Evolutionary conservation across 2,113 vertebrate species (phyloP), one percentile per base, ranked within the genome.

Genomic region (Asarcornis scutulata): DNA sequence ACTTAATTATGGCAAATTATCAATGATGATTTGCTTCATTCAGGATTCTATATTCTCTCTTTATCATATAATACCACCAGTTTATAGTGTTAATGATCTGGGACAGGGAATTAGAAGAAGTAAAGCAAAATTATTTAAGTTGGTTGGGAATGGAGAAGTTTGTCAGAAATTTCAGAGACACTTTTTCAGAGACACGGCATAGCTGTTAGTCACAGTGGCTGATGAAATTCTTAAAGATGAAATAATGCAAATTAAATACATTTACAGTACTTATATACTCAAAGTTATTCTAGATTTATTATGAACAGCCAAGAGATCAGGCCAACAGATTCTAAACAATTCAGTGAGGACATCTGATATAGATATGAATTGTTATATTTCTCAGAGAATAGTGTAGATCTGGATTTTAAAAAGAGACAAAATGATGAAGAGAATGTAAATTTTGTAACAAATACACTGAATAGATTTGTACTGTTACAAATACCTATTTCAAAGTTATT

Each of bases 61-160:
- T 78, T 74, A 34, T 26, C 1, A 0, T 84, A 34, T 69, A 4
- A 1, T 74, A 16, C 52, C 15, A 67, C 4, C 11, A 46, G 26
- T 52, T 81, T 34, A 46, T 83, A 26, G 22, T 71, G 27, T 36
- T 81, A 67, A 50, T 69, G 46, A 69, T 72, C n/a, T 91, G 59
- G 7, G 90, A 40, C 4, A 29, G 12, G n/a, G 17, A 64, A 82
- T 46, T 76, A 6, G 69, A 42, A 74, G 74, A 46, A 52, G 11
- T 22, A 44, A 68, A 91, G 7, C 11, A 55, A 67, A 63, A 52
- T 76, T 89, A 42, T 58, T 60, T 69, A 36, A 88, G 17, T 81
- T 93, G 86, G 36, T 73, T 59, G 71, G 71, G 69, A 93, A 93
- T 88, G 64, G 90, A 96, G 46, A 93, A 40, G 62, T 55, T 58